These are phyloP conservation scores for Chamaea fasciata DNA, from an alignment of 2,113 vertebrate species.

Conservation along the genomic window DNA sequence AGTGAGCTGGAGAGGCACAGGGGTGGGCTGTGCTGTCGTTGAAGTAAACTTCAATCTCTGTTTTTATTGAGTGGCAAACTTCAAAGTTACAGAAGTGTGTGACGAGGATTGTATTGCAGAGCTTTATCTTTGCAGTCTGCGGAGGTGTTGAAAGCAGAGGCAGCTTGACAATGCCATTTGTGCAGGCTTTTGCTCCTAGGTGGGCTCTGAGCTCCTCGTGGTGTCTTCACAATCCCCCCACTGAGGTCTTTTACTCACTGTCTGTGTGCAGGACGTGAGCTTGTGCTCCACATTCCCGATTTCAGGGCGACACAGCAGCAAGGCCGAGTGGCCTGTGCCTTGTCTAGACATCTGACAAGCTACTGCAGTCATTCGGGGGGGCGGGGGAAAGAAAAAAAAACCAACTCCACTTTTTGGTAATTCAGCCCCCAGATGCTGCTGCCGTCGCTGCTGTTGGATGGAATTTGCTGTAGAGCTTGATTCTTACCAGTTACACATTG, in stretches of 20 bases:
- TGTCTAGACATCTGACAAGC: conserved; percentile 43
- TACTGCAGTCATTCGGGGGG: not conserved
- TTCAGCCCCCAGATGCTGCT: conserved; percentile 35
- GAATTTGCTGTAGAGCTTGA: conserved; percentile 47
- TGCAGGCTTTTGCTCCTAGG: not conserved
- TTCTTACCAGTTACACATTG: conserved; percentile 53
- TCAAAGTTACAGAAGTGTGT: not conserved
- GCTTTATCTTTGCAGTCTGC: not conserved
- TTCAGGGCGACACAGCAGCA: not conserved
- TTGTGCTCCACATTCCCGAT: not conserved
- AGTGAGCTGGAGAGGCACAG: not conserved
- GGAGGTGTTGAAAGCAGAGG: not conserved
- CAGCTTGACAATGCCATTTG: not conserved
- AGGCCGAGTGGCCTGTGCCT: conserved; percentile 1
- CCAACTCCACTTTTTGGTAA: not conserved
- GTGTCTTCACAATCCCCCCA: not conserved
- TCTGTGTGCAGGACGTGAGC: not conserved
- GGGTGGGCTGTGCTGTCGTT: not conserved
- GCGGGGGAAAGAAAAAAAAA: not conserved
- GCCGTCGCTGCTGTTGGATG: conserved; percentile 41
- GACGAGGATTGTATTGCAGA: not conserved
- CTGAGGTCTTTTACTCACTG: not conserved
- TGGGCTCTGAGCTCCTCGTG: not conserved
- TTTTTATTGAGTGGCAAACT: not conserved
- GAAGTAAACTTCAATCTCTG: not conserved